A percentile compares a stretch with the other conserved stretches of the same genome.
Evolutionary conservation across 2,113 vertebrate species (phyloP).

Genomic region (Eupsittula cactorum): DNA sequence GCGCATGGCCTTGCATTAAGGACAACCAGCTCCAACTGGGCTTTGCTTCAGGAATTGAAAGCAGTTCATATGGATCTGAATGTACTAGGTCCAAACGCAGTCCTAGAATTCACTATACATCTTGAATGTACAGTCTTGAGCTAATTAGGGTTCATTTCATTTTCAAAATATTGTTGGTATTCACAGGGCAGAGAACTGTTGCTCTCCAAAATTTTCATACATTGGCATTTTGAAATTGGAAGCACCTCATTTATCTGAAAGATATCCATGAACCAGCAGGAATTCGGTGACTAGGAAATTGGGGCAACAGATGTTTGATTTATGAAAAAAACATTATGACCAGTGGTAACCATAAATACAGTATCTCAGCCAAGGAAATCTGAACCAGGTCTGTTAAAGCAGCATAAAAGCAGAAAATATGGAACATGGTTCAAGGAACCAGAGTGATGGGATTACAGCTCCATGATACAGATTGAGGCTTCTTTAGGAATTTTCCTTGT

Average conservation of each 20-base stretch:
- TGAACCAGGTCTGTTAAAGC: neutral
- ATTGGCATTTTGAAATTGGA: neutral
- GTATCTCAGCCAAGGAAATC: neutral
- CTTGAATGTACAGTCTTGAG: neutral
- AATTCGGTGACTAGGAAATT: neutral
- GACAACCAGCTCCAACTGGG: neutral
- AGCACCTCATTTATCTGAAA: neutral
- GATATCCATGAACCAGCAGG: neutral
- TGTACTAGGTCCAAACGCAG: fast-evolving
- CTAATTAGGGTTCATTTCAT: neutral
- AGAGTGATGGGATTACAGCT: neutral
- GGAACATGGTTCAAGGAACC: neutral
- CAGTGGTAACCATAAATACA: neutral
- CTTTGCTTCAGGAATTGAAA: neutral
- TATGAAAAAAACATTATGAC: neutral
- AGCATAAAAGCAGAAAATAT: neutral
- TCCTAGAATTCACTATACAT: fast-evolving
- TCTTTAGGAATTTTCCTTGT: neutral
- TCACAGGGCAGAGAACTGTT: neutral
- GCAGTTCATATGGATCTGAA: neutral
- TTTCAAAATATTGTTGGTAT: neutral
- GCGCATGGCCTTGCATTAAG: neutral
- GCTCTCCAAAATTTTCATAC: neutral
- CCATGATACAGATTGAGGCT: neutral
- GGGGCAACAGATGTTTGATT: neutral